Evolutionary conservation across 1,140 invertebrate species (phyloP).

Genomic region (Musca vetustissima): DNA sequence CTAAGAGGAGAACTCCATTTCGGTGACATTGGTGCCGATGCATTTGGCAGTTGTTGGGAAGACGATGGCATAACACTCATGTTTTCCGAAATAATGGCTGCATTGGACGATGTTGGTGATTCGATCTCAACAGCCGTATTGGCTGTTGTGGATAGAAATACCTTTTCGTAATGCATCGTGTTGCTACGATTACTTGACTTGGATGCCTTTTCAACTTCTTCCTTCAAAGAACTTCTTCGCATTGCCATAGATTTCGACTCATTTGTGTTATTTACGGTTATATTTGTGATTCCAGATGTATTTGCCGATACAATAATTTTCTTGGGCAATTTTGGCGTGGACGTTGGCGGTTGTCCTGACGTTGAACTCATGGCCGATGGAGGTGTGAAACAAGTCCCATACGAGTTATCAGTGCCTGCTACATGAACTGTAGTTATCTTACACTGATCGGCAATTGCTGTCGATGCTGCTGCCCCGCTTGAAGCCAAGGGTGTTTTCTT

Average conservation of each 20-base stretch:
- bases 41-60: background rate
- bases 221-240: background rate
- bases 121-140: constrained; percentile 12
- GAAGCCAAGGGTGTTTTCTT: constrained; percentile 31
- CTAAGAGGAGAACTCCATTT: background rate
- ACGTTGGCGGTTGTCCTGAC: background rate
- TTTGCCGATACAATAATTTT: constrained; percentile 52
- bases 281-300: constrained; percentile 49
- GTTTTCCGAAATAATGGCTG: background rate
- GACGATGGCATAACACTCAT: background rate
- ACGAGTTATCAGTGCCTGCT: constrained; percentile 31
- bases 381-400: constrained; percentile 47
- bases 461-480: constrained; percentile 9
- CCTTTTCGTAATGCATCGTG: constrained; percentile 49
- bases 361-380: background rate
- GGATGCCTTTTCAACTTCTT: background rate
- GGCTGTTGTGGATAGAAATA: constrained; percentile 47
- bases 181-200: constrained; percentile 5
- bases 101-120: constrained; percentile 31
- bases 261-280: constrained; percentile 41
- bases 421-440: constrained; percentile 50
- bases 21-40: constrained; percentile 6
- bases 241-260: background rate
- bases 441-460: constrained; percentile 11
- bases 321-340: constrained; percentile 45